Percentiles rank a stretch among this genome's conserved stretches.
These are phyloP conservation scores for Leptopterna dolabrata DNA, from an alignment of 2,888 invertebrate species.

Conservation along the genomic window DNA sequence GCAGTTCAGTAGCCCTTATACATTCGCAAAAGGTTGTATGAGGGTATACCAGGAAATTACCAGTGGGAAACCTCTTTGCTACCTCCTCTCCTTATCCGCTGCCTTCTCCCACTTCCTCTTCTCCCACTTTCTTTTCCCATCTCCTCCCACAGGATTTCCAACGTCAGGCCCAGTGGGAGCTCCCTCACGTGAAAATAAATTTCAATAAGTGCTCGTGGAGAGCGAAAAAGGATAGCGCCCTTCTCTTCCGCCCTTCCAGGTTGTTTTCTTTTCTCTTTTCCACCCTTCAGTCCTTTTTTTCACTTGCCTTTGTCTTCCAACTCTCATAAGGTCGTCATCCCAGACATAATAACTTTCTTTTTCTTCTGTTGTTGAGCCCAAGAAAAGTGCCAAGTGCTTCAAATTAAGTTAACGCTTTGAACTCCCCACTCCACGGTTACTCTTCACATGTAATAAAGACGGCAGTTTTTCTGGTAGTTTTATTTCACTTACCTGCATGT, in stretches of 20 bases:
- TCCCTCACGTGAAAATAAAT: constrained; percentile 36
- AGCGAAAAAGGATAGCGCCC: background rate
- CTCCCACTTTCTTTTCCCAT: background rate
- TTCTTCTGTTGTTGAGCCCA: background rate
- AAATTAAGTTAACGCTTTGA: background rate
- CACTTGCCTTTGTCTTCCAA: background rate
- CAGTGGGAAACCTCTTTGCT: background rate
- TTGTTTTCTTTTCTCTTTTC: background rate
- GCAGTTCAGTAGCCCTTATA: background rate
- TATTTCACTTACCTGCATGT: background rate
- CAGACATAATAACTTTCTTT: background rate
- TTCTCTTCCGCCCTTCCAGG: background rate
- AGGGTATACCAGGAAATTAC: constrained; percentile 12
- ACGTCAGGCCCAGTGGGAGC: constrained; percentile 26
- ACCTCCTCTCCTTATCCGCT: too few relatives aligned
- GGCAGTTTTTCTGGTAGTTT: background rate
- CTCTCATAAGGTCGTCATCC: background rate
- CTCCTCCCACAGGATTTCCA: background rate
- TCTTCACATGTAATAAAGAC: background rate
- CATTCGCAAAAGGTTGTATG: background rate
- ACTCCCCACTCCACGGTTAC: background rate
- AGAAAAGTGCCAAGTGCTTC: background rate
- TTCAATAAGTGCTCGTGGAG: constrained; percentile 16
- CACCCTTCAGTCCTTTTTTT: background rate
- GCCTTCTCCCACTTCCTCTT: background rate